These are phyloP conservation scores for Aromia moschata DNA, from an alignment of 2,888 invertebrate genomes.

Conservation along the genomic window DNA sequence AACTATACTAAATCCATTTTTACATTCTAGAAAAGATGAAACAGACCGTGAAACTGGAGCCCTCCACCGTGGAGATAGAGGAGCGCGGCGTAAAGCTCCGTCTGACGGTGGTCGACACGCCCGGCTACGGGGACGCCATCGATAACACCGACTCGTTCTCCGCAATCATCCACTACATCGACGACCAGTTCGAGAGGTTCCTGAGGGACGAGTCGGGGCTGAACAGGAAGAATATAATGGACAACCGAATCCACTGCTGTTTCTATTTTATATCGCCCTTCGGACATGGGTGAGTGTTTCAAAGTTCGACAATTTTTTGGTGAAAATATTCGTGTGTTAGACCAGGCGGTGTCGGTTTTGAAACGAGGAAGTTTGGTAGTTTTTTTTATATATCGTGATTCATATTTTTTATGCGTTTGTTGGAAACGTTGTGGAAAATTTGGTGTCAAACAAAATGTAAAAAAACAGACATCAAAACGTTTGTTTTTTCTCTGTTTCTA, in stretches of 20 bases:
- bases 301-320: background rate
- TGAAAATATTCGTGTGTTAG: background rate
- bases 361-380: no score
- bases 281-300: slow-evolving; percentile 81
- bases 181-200: slow-evolving; percentile 95
- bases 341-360: no score
- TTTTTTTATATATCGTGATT: no score
- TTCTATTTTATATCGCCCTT: slow-evolving; percentile 98
- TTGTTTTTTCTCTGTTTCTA: no score
- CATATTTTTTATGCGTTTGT: no score
- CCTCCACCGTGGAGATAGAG: slow-evolving; percentile 96
- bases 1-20: no score
- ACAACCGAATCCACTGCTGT: slow-evolving; percentile 97
- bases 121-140: slow-evolving; percentile 95
- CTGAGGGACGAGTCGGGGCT: slow-evolving; percentile 93
- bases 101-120: slow-evolving; percentile 94
- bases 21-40: slow-evolving; percentile 86
- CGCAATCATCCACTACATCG: slow-evolving; percentile 95
- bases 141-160: slow-evolving; percentile 94
- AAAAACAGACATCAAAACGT: no score
- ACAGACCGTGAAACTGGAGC: slow-evolving; percentile 93
- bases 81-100: slow-evolving; percentile 93
- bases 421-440: no score
- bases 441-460: no score
- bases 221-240: slow-evolving; percentile 94